phyloP scores from a whole-genome alignment of 2,888 invertebrate genomes.

The Sabatieria punctata region DNA sequence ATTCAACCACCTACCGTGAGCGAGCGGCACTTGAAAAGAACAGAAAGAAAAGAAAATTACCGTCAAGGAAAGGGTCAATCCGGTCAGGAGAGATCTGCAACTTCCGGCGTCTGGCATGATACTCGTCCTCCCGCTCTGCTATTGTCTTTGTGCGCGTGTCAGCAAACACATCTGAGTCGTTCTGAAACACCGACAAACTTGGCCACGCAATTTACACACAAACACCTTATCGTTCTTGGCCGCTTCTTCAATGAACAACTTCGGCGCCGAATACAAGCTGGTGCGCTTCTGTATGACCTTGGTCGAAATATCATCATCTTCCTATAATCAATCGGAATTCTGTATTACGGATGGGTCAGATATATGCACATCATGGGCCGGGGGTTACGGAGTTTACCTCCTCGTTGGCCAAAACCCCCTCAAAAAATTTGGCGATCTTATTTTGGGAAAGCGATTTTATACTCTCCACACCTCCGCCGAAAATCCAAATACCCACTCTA shows the following conservation, averaged over 20 bases:
- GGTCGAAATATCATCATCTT: conserved; percentile 15
- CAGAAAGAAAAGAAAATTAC: too few species aligned
- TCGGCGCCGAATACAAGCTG: conserved; percentile 14
- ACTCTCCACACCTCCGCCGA: too few species aligned
- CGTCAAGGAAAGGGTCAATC: conserved; percentile 92
- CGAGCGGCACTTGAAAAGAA: too few species aligned
- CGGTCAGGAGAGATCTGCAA: conserved; percentile 86
- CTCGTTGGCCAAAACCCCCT: too few species aligned
- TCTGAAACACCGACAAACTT: conserved; percentile 2
- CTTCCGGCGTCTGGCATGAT: conserved; percentile 65
- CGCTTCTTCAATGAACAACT: conserved; percentile 20
- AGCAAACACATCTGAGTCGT: conserved; percentile 79
- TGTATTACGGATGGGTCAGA: too few species aligned
- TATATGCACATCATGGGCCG: too few species aligned
- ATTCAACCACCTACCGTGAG: conserved; percentile 28
- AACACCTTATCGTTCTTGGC: conserved; percentile 17
- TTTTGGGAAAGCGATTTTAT: too few species aligned
- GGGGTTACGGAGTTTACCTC: too few species aligned
- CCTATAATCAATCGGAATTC: too few species aligned
- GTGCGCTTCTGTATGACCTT: conserved; percentile 3
- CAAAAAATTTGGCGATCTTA: too few species aligned
- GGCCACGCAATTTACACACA: too few species aligned
- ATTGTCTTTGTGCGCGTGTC: conserved; percentile 76
- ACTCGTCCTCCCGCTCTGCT: conserved; percentile 91
- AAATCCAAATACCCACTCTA: too few species aligned